Conservation (phyloP, 2,888 invertebrate genomes). For the Melinopterus prodromus region DNA sequence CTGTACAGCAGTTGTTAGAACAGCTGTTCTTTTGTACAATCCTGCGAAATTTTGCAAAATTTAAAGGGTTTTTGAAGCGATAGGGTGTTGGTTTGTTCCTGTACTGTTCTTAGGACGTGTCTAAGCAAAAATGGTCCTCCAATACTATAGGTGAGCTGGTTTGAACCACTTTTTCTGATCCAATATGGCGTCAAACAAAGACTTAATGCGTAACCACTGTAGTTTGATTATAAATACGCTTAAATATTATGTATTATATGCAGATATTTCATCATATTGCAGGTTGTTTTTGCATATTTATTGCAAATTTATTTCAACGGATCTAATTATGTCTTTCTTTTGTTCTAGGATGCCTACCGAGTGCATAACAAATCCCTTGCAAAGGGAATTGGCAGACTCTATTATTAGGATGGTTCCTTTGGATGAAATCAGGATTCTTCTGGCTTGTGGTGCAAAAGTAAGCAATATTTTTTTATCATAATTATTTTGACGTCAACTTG, state of each 20-base stretch:
- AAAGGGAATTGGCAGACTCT: conserved; percentile 88
- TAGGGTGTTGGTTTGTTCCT: not conserved
- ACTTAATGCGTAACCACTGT: not conserved
- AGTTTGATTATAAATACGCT: not conserved
- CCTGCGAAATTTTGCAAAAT: too few species aligned
- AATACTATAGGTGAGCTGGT: conserved; percentile 17
- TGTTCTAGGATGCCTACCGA: conserved; percentile 72
- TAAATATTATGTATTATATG: not conserved
- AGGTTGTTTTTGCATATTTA: not conserved
- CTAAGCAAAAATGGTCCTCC: conserved; percentile 4
- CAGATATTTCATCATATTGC: not conserved
- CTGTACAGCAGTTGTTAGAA: not conserved
- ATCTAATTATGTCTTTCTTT: conserved; percentile 16
- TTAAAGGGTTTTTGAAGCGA: not conserved
- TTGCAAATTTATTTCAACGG: too few species aligned
- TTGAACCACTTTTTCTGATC: not conserved
- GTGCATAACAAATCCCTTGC: conserved; percentile 77
- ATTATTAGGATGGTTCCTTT: conserved; percentile 88
- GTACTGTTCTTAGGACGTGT: not conserved
- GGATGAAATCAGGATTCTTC: conserved; percentile 84
- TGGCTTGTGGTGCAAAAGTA: conserved; percentile 87
- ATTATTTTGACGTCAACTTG: too few species aligned
- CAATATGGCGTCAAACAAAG: not conserved
- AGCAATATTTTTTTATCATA: too few species aligned
- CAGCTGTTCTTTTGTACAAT: not conserved